Percentiles rank a stretch among this genome's conserved stretches.
Evolutionary conservation across 2,888 invertebrate genomes (phyloP).

Genomic region (Eilema depressum): DNA sequence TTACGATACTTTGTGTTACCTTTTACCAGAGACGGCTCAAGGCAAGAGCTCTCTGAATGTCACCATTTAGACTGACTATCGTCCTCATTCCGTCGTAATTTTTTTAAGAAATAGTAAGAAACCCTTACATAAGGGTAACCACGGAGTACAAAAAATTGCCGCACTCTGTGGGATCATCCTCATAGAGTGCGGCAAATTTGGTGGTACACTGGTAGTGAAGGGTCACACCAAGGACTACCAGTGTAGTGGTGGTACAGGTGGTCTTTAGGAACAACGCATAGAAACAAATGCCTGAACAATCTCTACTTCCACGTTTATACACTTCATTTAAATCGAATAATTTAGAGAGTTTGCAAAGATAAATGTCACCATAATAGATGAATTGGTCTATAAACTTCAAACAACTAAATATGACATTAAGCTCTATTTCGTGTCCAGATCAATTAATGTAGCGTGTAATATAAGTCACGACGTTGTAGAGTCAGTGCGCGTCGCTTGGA

Average conservation of each 20-base stretch:
- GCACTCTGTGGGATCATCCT: no score
- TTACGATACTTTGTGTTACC: conserved; percentile 21
- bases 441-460: conserved; percentile 50
- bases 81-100: background rate
- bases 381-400: background rate
- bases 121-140: no score
- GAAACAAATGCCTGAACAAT: no score
- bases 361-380: background rate
- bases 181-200: no score
- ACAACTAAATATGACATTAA: conserved; percentile 1
- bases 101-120: no score
- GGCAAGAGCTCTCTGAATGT: background rate
- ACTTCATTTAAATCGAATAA: background rate
- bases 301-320: no score
- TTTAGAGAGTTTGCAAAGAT: background rate
- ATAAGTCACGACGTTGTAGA: conserved; percentile 54
- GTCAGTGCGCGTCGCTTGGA: conserved; percentile 50
- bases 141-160: no score
- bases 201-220: no score
- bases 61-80: background rate
- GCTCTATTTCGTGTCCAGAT: conserved; percentile 32
- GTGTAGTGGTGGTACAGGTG: no score
- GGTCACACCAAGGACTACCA: no score
- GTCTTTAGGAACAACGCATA: no score
- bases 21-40: background rate